phyloP scores from a whole-genome alignment of 1,140 invertebrate species.

The Meloidogyne hapla region DNA sequence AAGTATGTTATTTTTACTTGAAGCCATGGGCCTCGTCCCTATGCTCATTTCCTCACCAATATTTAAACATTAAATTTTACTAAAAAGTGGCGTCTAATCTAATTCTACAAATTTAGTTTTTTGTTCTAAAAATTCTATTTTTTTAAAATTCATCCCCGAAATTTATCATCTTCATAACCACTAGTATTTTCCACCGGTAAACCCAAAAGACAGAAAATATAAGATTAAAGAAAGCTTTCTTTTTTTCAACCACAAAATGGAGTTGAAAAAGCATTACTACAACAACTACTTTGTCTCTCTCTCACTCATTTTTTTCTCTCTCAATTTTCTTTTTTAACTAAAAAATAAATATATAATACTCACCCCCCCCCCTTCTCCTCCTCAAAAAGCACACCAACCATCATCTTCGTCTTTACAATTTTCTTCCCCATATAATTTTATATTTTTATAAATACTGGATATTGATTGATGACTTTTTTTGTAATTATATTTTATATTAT shows the following conservation, averaged over 20 bases:
- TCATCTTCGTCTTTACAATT: background rate
- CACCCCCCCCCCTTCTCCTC: background rate
- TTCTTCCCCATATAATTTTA: background rate
- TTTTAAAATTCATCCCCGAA: no score
- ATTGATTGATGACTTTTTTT: background rate
- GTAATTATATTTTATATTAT: background rate
- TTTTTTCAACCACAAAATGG: conserved; percentile 3
- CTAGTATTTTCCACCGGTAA: no score
- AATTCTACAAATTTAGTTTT: no score
- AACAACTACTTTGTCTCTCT: background rate
- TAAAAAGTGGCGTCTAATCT: no score
- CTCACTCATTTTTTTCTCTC: background rate
- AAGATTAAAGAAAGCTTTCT: background rate
- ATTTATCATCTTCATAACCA: background rate
- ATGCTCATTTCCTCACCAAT: no score
- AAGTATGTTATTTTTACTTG: no score
- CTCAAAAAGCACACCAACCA: background rate
- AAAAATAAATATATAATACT: background rate
- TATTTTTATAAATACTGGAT: background rate
- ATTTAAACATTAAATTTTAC: no score
- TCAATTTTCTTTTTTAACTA: background rate
- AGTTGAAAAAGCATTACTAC: conserved; percentile 5
- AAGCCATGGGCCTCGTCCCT: no score
- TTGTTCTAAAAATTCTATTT: no score
- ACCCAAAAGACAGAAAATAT: background rate